A percentile compares a stretch with the other conserved stretches of the same genome.
Conservation (phyloP, 2,888 invertebrate genomes). For the Congeria kusceri region DNA sequence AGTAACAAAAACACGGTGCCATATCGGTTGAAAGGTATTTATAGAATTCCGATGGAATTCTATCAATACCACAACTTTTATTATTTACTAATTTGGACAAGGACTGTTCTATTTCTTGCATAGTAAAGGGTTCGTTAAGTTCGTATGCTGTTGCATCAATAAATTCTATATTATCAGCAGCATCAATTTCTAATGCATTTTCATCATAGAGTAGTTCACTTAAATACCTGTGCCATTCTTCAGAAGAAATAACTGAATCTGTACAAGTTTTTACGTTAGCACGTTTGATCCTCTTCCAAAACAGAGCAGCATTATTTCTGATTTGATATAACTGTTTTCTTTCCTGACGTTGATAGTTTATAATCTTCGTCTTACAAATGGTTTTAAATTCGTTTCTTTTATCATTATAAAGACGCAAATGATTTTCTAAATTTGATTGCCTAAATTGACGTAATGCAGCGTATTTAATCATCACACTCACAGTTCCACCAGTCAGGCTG, state of each 20-base stretch:
- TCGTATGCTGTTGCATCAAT: slow-evolving; percentile 2
- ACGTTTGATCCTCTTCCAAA: slow-evolving; percentile 21
- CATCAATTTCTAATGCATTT: background rate
- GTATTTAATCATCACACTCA: slow-evolving; percentile 5
- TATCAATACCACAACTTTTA: slow-evolving; percentile 7
- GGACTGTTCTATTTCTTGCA: background rate
- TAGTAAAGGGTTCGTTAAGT: slow-evolving; percentile 3
- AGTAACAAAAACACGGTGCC: too few species aligned
- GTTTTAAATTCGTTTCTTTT: slow-evolving; percentile 3
- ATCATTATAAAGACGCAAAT: slow-evolving; percentile 13
- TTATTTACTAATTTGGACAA: background rate
- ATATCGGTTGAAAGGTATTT: too few species aligned
- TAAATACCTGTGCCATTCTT: slow-evolving; percentile 6
- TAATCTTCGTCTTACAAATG: background rate
- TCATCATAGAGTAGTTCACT: slow-evolving; percentile 3
- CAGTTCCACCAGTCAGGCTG: background rate
- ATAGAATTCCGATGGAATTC: too few species aligned
- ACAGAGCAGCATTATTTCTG: slow-evolving; percentile 3
- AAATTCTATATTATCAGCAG: background rate
- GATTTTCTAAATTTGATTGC: background rate
- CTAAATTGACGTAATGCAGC: slow-evolving; percentile 5
- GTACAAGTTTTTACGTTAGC: background rate
- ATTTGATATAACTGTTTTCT: background rate
- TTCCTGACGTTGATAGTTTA: background rate
- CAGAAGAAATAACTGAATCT: background rate